phyloP scores from a whole-genome alignment of 2,797 vertebrate genomes.

The Hapalemur alaotrensis region DNA sequence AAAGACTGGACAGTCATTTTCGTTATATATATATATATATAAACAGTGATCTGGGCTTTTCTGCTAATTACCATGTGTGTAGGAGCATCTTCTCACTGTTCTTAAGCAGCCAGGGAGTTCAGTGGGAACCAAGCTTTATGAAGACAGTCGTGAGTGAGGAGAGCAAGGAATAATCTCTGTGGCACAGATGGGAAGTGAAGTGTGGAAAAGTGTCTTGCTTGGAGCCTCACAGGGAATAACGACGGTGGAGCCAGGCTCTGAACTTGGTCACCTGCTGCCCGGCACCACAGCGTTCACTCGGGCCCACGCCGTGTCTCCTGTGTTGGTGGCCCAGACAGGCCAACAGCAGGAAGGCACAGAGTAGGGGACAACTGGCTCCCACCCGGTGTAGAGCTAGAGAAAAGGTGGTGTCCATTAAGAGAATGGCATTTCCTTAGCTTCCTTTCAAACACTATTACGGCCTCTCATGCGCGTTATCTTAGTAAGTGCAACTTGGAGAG shows the following conservation, averaged over 20 bases:
- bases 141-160: not conserved
- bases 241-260: not conserved
- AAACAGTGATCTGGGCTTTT: not conserved
- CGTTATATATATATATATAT: not conserved
- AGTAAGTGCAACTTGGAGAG: constrained; percentile 33
- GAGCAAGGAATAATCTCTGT: not conserved
- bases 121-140: not conserved
- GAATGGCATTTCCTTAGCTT: constrained; percentile 39
- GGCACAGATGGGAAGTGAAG: not conserved
- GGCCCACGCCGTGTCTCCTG: accelerated
- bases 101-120: not conserved
- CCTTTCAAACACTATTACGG: not conserved
- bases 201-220: not conserved
- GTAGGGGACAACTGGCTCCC: not conserved
- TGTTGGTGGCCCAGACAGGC: not conserved
- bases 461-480: not conserved
- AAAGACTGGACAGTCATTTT: not conserved
- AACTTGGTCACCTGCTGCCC: not conserved
- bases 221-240: not conserved
- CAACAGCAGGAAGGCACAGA: not conserved
- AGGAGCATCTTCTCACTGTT: not conserved
- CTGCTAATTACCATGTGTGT: not conserved
- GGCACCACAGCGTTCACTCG: accelerated
- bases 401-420: not conserved
- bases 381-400: not conserved